Evolutionary conservation across 2,797 vertebrate genomes (phyloP).

Genomic region (Notoglanidium macrostoma): DNA sequence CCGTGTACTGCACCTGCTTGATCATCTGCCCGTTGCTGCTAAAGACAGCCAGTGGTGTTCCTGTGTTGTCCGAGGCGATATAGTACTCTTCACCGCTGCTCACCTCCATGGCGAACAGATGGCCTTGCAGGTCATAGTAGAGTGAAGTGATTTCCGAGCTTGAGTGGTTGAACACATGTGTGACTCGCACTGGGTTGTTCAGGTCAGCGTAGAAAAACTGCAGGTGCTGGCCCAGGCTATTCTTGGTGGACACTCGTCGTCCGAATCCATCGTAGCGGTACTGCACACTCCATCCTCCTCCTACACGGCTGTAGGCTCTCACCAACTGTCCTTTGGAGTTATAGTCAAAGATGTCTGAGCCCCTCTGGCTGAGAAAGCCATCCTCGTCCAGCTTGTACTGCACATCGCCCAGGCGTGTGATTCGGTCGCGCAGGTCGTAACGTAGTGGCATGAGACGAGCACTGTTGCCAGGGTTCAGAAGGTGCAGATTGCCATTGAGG

Average conservation of each 20-base stretch:
- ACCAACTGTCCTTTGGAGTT: conserved; percentile 96
- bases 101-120: conserved; percentile 99
- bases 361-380: conserved; percentile 92
- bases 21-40: conserved; percentile 99
- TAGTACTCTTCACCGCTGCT: conserved; percentile 99
- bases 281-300: conserved; percentile 91
- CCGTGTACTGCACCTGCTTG: conserved; percentile 97
- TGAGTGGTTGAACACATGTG: conserved; percentile 98
- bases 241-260: conserved; percentile 91
- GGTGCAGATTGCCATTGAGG: conserved; percentile 95
- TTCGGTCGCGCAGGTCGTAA: conserved; percentile 95
- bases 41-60: conserved; percentile 95
- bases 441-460: conserved; percentile 91
- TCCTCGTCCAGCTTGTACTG: conserved; percentile 97
- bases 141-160: conserved; percentile 96
- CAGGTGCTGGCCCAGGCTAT: conserved; percentile 94
- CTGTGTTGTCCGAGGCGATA: conserved; percentile 97
- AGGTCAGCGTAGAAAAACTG: conserved; percentile 99
- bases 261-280: conserved; percentile 95
- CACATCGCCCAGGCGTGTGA: conserved; percentile 93
- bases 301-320: conserved; percentile 90
- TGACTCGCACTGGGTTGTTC: conserved; percentile 91
- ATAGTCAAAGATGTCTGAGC: conserved; percentile 93
- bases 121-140: conserved; percentile 98
- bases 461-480: conserved; percentile 93